These are phyloP conservation scores for Peromyscus maniculatus DNA, from an alignment of 2,113 vertebrate genomes.

Conservation along the genomic window DNA sequence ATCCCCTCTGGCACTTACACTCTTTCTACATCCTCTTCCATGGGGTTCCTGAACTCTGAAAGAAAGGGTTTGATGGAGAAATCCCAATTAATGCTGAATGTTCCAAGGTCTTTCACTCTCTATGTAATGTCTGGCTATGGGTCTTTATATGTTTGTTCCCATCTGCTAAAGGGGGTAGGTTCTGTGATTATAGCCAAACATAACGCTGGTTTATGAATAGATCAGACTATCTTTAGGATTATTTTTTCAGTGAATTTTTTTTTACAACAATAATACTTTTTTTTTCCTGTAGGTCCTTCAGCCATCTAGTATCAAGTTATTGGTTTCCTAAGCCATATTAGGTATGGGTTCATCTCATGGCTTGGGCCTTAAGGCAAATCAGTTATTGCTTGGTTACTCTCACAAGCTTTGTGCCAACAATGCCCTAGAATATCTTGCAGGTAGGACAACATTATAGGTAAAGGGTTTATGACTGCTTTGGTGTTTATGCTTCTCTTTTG, in stretches of 20 bases:
- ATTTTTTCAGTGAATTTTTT: neutral
- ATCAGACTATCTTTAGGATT: neutral
- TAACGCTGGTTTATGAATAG: neutral
- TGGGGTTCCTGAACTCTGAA: neutral
- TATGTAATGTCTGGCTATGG: neutral
- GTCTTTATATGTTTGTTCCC: neutral
- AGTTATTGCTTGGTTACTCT: no score
- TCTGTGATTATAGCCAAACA: neutral
- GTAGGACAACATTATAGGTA: neutral
- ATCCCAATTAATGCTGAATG: neutral
- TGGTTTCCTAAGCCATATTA: neutral
- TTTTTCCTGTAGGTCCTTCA: neutral
- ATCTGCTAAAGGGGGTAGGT: neutral
- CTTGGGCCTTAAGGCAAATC: neutral
- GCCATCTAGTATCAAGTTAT: neutral
- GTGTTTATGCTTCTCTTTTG: neutral
- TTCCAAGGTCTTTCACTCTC: neutral
- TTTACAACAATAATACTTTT: no score
- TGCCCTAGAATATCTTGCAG: neutral
- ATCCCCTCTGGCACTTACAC: neutral
- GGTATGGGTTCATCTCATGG: no score
- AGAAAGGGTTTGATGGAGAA: neutral
- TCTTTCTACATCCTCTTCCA: rapidly evolving
- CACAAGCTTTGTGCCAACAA: neutral
- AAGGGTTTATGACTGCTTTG: neutral